Percentiles rank a stretch among this genome's conserved stretches.
These are phyloP conservation scores for Manacus vitellinus DNA, from an alignment of 2,113 vertebrate genomes.

Conservation along the genomic window DNA sequence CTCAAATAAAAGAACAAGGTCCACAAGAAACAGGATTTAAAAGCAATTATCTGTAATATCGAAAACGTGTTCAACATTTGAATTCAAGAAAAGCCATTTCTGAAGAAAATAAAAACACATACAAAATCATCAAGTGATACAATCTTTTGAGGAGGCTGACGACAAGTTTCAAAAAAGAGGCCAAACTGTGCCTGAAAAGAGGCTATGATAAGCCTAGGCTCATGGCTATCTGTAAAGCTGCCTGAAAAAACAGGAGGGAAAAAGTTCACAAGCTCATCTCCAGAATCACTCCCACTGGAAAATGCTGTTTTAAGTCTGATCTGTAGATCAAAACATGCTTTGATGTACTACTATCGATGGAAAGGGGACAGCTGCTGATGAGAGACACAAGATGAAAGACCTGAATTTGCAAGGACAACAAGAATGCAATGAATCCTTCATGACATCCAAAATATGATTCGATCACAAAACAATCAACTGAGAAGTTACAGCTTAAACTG, in stretches of 20 bases:
- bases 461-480: neutral
- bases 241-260: neutral
- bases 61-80: neutral
- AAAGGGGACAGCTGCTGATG: neutral
- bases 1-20: neutral
- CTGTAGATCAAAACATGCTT: neutral
- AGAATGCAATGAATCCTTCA: neutral
- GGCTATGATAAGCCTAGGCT: neutral
- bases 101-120: neutral
- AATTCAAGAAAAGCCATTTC: neutral
- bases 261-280: neutral
- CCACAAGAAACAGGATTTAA: neutral
- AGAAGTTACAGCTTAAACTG: neutral
- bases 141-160: neutral
- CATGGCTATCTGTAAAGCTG: neutral
- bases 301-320: neutral
- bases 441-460: neutral
- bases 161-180: neutral
- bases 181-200: neutral
- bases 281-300: neutral
- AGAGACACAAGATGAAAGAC: neutral
- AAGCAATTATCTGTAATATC: neutral
- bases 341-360: neutral
- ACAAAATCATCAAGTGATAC: neutral
- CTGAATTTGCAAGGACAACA: neutral